Conservation (phyloP, 2,113 vertebrate genomes). For the Dasypus novemcinctus region DNA sequence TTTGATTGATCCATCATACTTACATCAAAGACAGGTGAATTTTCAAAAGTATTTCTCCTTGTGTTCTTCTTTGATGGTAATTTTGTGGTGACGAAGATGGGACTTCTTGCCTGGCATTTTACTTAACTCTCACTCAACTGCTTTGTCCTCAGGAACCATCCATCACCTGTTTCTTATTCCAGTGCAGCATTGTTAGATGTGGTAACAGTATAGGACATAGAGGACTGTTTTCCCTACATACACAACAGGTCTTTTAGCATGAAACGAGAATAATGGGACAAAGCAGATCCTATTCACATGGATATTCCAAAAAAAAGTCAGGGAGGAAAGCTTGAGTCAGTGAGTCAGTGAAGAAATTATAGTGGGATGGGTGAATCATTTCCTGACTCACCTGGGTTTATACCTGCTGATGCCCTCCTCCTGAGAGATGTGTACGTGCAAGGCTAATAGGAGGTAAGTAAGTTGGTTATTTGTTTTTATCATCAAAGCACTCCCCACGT, state of each 20-base stretch:
- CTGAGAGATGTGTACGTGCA: constrained; percentile 15
- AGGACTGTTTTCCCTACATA: background rate
- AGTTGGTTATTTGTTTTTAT: background rate
- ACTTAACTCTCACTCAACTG: background rate
- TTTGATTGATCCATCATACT: background rate
- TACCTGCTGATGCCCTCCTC: background rate
- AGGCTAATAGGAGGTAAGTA: background rate
- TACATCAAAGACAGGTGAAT: too few species aligned
- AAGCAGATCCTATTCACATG: background rate
- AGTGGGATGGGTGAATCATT: too few species aligned
- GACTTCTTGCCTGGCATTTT: background rate
- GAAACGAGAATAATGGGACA: background rate
- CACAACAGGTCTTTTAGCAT: background rate
- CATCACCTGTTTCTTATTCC: background rate
- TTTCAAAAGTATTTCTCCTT: background rate
- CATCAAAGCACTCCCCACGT: background rate
- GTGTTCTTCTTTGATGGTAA: background rate
- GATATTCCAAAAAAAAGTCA: background rate
- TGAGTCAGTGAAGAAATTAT: too few species aligned
- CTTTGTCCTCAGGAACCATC: background rate
- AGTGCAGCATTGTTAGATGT: background rate
- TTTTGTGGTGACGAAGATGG: background rate
- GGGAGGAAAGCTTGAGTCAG: too few species aligned
- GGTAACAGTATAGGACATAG: background rate
- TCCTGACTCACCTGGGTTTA: too few species aligned